Evolutionary conservation across 2,113 vertebrate species (phyloP).

Genomic region (Podarcis raffonei): DNA sequence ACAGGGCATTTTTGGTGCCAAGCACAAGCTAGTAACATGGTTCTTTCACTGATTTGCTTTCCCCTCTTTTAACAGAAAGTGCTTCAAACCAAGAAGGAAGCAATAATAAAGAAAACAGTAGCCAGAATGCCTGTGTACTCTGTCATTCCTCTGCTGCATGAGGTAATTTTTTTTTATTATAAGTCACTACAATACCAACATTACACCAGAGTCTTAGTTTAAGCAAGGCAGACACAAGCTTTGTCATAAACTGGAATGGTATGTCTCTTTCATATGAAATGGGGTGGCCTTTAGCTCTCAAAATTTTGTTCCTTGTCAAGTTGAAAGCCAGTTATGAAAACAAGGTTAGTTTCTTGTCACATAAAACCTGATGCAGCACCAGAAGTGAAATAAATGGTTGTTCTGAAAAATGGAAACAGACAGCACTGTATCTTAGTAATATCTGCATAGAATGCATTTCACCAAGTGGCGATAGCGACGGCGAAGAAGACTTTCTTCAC

Average conservation of each 20-base stretch:
- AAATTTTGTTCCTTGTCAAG: neutral
- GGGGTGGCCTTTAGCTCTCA: neutral
- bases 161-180: conserved; percentile 80
- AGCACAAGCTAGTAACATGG: neutral
- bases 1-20: neutral
- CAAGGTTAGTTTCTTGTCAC: neutral
- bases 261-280: neutral
- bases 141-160: conserved; percentile 90
- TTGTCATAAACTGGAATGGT: neutral
- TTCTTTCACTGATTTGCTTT: neutral
- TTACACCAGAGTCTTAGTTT: rapidly evolving
- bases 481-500: no score
- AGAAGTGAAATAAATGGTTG: neutral
- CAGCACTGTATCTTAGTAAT: neutral
- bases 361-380: neutral
- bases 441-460: neutral
- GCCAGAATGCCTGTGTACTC: conserved; percentile 88
- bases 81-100: conserved; percentile 88
- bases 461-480: no score
- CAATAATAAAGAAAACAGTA: conserved; percentile 91
- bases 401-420: neutral
- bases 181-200: neutral
- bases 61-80: conserved; percentile 84
- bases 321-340: neutral
- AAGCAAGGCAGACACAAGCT: neutral